phyloP scores from a whole-genome alignment of 1,140 invertebrate genomes.

The Thaumetopoea pityocampa region DNA sequence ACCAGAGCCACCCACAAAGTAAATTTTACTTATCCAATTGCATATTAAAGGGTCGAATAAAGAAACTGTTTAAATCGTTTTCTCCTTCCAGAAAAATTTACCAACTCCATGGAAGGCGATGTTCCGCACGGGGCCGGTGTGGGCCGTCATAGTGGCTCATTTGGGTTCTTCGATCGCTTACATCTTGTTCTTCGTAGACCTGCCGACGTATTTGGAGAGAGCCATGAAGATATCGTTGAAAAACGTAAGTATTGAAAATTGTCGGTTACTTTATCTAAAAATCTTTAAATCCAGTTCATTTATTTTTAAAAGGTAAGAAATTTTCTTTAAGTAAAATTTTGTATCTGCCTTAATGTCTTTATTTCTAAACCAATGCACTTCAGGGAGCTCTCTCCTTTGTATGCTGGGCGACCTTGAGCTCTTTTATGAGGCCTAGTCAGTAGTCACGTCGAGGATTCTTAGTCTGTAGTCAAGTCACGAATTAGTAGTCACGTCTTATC shows the following conservation, averaged over 20 bases:
- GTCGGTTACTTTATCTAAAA: neutral
- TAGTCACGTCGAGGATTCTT: too few relatives aligned
- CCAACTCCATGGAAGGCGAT: slow-evolving; percentile 80
- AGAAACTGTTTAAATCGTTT: neutral
- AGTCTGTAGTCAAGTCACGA: too few relatives aligned
- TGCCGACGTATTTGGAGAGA: slow-evolving; percentile 84
- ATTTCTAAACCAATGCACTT: too few relatives aligned
- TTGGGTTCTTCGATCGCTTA: slow-evolving; percentile 82
- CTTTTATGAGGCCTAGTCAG: too few relatives aligned
- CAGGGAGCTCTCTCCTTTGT: too few relatives aligned
- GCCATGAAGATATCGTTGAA: slow-evolving; percentile 74
- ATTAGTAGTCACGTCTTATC: too few relatives aligned
- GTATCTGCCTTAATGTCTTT: too few relatives aligned
- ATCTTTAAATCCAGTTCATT: neutral
- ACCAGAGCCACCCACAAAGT: too few relatives aligned
- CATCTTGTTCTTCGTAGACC: slow-evolving; percentile 82
- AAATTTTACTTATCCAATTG: too few relatives aligned
- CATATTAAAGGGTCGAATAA: slow-evolving; percentile 5
- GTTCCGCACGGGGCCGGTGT: slow-evolving; percentile 78
- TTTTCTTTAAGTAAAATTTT: too few relatives aligned
- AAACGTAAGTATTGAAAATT: slow-evolving; percentile 37
- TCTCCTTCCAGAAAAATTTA: slow-evolving; percentile 52
- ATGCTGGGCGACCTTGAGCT: too few relatives aligned
- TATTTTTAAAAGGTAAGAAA: too few relatives aligned
- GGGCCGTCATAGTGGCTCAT: slow-evolving; percentile 80